Evolutionary conservation across 2,797 vertebrate genomes (phyloP), one percentile per base, ranked within the genome.

Genomic region (Synaphobranchus kaupii): DNA sequence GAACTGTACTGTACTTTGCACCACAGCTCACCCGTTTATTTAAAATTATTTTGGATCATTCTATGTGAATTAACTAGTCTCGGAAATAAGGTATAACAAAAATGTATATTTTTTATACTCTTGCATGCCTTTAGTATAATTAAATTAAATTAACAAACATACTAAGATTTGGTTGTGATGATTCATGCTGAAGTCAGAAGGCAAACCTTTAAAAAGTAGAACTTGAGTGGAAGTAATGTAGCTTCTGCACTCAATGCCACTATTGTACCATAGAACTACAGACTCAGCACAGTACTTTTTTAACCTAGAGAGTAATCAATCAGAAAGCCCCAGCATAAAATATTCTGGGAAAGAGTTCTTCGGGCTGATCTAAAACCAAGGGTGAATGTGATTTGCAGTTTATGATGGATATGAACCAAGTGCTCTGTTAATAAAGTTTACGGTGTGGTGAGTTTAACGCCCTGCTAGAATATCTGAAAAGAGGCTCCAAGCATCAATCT

Each of bases 391-490:
- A 91, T 91, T 92, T 90, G 86, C 88, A 66, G 85, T 91, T 92
- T 89, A 90, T 91, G 89, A 91, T 86, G 83, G 81, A 86, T 89
- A 86, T 91, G 90, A 91, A 92, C 90, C 89, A 88, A 90, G 90
- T 86, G 89, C 90, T 90, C 88, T 88, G 90, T 92, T 90, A 92
- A 92, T 91, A 90, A 89, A 90, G 54, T 91, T 91, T 91, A 91
- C 80, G 81, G 85, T 17, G 85, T 56, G 88, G 88, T 86, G 81
- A 28, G 86, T 81, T 91, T 91, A 90, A 90, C 84, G 44, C 34
- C 71, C 76, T 25, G 84, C 87, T 84, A 85, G 88, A 85, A 48
- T 84, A 81, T 89, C 87, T 84, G n/a, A 89, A 89, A 89, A 86
- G 63, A n/a, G 68, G 83, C 71, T 85, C 80, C 50, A 52, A 85